Base-by-base conservation (phyloP, 2,113 vertebrate genomes). In the Elanus axillaris region DNA sequence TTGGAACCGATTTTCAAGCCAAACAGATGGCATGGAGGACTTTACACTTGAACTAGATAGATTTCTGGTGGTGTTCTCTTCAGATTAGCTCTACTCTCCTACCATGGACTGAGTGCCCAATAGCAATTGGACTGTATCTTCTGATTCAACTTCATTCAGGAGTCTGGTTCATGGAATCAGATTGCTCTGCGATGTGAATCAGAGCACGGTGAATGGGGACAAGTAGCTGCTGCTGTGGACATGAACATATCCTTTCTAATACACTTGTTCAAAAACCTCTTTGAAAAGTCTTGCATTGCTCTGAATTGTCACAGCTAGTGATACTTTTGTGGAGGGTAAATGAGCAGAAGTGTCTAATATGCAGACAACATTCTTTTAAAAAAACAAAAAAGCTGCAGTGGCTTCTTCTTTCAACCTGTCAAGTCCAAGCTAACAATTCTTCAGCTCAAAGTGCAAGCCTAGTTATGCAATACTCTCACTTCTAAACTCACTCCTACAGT, bases 381-480 rank as follows among this genome's bases (percentile, higher is more conserved):
- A 55, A 55, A 55, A 93, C 11, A 19, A 42, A 91, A 66, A 83
- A 69, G 53, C 34, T 64, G 40, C 48, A 60, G 43, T 40, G 26
- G 53, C 47, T 79, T 19, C 47, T 95, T 79, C 81, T 94, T 80
- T 91, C 72, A 91, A 86, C n/a, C 38, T 89, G 75, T 79, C 68
- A 96, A 94, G 55, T 66, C 67, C 86, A 92, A 94, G 88, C 72
- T 73, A 91, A 88, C 3, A 2, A 84, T 62, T 74, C 59, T 56
- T 80, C 72, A 89, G 67, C 91, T 84, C 72, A 32, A 86, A 94
- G 79, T 74, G 79, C 83, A 96, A 92, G 55, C 59, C 68, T 66
- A 38, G 42, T 96, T 95, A 96, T 43, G 75, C 89, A 95, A 91
- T 42, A 32, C 32, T 93, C 66, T 83, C 93, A 77, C 79, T 93